A percentile compares a stretch with the other conserved stretches of the same genome.
These are phyloP conservation scores for Carcharodon carcharias DNA, from an alignment of 2,797 vertebrate genomes.

Conservation along the genomic window DNA sequence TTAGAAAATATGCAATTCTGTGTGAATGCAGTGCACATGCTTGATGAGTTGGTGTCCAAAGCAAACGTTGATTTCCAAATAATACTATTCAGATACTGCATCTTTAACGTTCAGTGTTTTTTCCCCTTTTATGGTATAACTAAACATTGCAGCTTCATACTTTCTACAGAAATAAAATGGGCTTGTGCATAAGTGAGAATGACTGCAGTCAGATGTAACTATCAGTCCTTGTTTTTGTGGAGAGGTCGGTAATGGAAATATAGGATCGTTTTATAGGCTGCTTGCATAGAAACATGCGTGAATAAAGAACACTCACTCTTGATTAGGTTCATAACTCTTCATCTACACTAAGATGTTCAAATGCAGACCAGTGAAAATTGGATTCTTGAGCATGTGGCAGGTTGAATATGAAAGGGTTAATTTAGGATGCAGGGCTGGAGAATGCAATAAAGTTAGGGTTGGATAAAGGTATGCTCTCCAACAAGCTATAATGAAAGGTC, in stretches of 20 bases:
- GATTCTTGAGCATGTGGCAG: neutral
- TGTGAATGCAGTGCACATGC: neutral
- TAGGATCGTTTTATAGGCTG: neutral
- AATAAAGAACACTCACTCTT: neutral
- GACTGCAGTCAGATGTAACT: neutral
- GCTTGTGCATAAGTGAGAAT: neutral
- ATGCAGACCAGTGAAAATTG: neutral
- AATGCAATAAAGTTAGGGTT: neutral
- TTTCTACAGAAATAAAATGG: neutral
- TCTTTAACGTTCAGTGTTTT: neutral
- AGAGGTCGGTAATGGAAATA: neutral
- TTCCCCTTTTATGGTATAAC: neutral
- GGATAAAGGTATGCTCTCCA: neutral
- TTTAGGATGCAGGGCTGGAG: neutral
- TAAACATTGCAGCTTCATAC: neutral
- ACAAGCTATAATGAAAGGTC: neutral
- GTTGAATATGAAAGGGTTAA: neutral
- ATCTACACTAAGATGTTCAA: neutral
- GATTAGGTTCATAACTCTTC: neutral
- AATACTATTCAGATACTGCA: neutral
- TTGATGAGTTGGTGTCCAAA: neutral
- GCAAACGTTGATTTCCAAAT: neutral
- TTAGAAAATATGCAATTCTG: neutral
- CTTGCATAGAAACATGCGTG: neutral
- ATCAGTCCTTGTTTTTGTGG: neutral